These are phyloP conservation scores for Xestobium rufovillosum DNA, from an alignment of 2,888 invertebrate genomes.

Conservation along the genomic window DNA sequence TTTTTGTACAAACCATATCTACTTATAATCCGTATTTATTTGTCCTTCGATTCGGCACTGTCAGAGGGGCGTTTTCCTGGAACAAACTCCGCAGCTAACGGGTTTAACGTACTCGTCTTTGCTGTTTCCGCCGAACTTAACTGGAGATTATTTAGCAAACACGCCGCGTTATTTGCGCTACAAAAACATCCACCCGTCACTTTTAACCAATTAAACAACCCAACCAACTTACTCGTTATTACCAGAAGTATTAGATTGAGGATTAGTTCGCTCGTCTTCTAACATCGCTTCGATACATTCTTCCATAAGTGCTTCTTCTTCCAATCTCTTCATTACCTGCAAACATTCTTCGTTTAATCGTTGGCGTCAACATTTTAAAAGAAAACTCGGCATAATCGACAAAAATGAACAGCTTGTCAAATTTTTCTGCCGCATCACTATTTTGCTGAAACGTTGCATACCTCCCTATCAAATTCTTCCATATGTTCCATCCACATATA, in stretches of 20 bases:
- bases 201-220: no score
- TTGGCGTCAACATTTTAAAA: constrained; percentile 1
- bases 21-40: no score
- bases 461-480: constrained; percentile 88
- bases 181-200: no score
- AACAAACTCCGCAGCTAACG: constrained; percentile 78
- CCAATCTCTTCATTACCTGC: constrained; percentile 76
- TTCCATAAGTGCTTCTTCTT: constrained; percentile 82
- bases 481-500: constrained; percentile 95
- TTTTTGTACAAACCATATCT: no score
- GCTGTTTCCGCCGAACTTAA: constrained; percentile 35
- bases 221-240: constrained; percentile 25
- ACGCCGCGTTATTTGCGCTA: constrained; percentile 26
- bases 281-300: constrained; percentile 81
- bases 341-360: constrained; percentile 19
- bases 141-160: constrained; percentile 13
- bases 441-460: no score
- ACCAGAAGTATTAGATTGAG: constrained; percentile 43
- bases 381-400: neutral
- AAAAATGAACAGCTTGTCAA: neutral
- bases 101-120: constrained; percentile 68
- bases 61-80: no score
- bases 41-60: no score
- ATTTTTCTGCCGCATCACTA: no score
- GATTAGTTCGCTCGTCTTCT: constrained; percentile 54